Evolutionary conservation across 2,113 vertebrate species (phyloP), one percentile per base, ranked within the genome.

Genomic region (Pimephales promelas): DNA sequence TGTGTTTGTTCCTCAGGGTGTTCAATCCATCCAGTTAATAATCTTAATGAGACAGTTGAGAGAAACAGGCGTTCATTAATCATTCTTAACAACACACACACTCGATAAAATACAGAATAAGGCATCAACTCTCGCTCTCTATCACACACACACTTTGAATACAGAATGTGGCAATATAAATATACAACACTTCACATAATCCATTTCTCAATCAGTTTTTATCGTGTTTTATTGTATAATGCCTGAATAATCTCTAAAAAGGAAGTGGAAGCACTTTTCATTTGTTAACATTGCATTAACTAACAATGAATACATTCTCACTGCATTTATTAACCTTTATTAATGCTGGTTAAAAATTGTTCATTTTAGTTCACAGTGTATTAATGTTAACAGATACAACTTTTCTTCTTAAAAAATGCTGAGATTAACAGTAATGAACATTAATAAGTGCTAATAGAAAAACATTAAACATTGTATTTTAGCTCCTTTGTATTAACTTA

Each of bases 11-110:
- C 61, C 61, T 3, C 28, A 64, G 61, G 61, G 6, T 34, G 28
- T 64, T 64, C 18, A 64, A 64, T 64, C 26, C 6, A 64, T 80
- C 43, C 61, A 52, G 61, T 68, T 81, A 70, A 81, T 68, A 81
- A 62, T 54, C n/a, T 24, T 81, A 81, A 81, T 80, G 34, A 80
- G 78, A 80, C 78, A 7, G 75, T 43, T 40, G 26, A 80, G 61
- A 66, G 34, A 47, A 80, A 68, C 61, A 80, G 57, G 81, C 77
- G 70, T 84, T 76, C 64, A 68, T 84, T n/a, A 86, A 83, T 70
- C 83, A 82, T 81, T 66, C 77, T 57, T 52, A 57, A 71, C 61
- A 28, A 31, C 34, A 47, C 11, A 82, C 31, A 82, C 73, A 61
- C 43, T 68, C 73, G 54, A 56, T n/a, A 40, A 64, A 64, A 34